phyloP scores from a whole-genome alignment of 2,888 invertebrate genomes.

The Troilus luridus region DNA sequence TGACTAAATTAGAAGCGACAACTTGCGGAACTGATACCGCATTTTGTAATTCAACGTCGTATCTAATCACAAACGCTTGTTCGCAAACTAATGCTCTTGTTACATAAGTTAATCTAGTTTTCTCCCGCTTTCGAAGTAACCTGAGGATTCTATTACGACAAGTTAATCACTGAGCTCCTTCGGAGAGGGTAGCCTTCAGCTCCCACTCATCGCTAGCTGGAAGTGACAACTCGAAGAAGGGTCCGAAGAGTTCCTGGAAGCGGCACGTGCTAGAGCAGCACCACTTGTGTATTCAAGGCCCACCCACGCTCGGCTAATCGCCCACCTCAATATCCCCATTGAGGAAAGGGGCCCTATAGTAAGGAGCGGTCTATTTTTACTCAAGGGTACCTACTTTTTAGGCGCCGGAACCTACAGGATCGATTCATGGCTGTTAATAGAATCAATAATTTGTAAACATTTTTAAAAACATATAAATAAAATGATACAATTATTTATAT shows the following conservation, averaged over 20 bases:
- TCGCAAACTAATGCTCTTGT: not conserved
- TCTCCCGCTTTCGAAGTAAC: not conserved
- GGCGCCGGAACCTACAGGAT: too few species aligned
- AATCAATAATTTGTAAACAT: too few species aligned
- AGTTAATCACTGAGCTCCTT: not conserved
- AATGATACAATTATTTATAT: too few species aligned
- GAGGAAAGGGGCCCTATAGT: not conserved
- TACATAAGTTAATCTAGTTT: not conserved
- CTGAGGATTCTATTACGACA: not conserved
- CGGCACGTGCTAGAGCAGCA: slow-evolving; percentile 12
- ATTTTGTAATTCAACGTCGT: not conserved
- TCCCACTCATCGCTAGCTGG: not conserved
- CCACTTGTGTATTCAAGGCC: slow-evolving; percentile 26
- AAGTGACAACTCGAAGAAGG: not conserved
- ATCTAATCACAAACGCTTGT: not conserved
- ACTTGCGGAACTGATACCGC: too few species aligned
- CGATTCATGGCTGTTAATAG: too few species aligned
- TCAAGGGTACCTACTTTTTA: too few species aligned
- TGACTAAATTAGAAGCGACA: too few species aligned
- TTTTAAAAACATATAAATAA: too few species aligned
- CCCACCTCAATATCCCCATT: not conserved
- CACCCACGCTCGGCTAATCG: slow-evolving; percentile 28
- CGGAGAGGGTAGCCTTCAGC: not conserved
- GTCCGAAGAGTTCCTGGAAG: slow-evolving; percentile 29
- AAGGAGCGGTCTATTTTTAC: too few species aligned